Percentiles rank a stretch among this genome's conserved stretches.
These are phyloP conservation scores for Lasius fuliginosus DNA, from an alignment of 2,888 invertebrate species.

Conservation along the genomic window DNA sequence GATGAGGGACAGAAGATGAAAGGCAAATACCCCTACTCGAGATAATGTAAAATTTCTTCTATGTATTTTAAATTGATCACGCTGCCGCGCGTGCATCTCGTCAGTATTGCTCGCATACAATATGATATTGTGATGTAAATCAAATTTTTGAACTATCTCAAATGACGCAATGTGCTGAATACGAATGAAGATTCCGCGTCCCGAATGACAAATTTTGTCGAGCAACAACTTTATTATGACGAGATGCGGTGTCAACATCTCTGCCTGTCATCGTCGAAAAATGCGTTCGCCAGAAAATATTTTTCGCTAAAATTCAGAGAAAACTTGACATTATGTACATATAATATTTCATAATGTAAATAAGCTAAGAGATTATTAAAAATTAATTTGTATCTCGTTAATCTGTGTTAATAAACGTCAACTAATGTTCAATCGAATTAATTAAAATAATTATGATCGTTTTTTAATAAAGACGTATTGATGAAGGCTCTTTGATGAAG, in stretches of 20 bases:
- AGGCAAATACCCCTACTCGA: conserved; percentile 9
- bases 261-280: background rate
- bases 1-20: background rate
- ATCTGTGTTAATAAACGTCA: conserved; percentile 40
- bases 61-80: conserved; percentile 16
- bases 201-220: conserved; percentile 6
- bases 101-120: conserved; percentile 8
- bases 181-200: background rate
- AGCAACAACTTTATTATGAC: conserved; percentile 7
- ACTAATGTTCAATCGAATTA: background rate
- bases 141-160: conserved; percentile 34
- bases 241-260: background rate
- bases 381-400: conserved; percentile 26
- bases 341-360: conserved; percentile 30
- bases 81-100: background rate
- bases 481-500: background rate
- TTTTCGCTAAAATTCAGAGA: background rate
- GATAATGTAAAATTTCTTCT: background rate
- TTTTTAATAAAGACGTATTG: conserved; percentile 5
- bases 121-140: conserved; percentile 18
- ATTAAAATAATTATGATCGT: conserved; percentile 5
- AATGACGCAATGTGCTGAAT: conserved; percentile 11
- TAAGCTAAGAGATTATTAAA: conserved; percentile 10
- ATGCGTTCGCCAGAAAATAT: background rate
- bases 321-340: conserved; percentile 27